phyloP scores from a whole-genome alignment of 2,797 vertebrate species.

The Microhierax caerulescens region DNA sequence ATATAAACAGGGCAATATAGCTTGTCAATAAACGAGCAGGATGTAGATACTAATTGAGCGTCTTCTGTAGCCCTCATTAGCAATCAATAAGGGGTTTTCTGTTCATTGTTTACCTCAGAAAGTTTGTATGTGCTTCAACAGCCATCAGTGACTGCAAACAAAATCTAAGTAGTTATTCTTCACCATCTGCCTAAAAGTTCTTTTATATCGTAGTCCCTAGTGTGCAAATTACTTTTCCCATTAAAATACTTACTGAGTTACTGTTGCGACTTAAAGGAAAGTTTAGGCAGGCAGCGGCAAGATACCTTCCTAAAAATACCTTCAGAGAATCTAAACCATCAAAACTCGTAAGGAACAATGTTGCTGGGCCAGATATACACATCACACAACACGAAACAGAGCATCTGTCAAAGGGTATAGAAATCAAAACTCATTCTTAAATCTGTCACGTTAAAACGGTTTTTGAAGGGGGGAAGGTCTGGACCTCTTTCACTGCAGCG shows the following conservation, averaged over 20 bases:
- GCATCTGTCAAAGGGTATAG: accelerated
- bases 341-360: neutral
- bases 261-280: neutral
- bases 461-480: neutral
- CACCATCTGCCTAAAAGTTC: neutral
- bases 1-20: neutral
- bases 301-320: neutral
- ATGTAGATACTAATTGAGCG: neutral
- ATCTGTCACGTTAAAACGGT: accelerated
- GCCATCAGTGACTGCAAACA: neutral
- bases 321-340: neutral
- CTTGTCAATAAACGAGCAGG: neutral
- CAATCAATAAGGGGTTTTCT: neutral
- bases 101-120: neutral
- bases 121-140: neutral
- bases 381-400: accelerated
- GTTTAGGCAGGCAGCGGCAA: neutral
- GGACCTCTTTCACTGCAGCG: neutral
- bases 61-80: neutral
- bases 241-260: neutral
- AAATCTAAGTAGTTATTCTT: neutral
- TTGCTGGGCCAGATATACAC: neutral
- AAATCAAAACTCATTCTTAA: neutral
- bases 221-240: neutral
- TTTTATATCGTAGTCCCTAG: neutral